Evolutionary conservation across 2,888 invertebrate species (phyloP).

Genomic region (Hemaris fuciformis): DNA sequence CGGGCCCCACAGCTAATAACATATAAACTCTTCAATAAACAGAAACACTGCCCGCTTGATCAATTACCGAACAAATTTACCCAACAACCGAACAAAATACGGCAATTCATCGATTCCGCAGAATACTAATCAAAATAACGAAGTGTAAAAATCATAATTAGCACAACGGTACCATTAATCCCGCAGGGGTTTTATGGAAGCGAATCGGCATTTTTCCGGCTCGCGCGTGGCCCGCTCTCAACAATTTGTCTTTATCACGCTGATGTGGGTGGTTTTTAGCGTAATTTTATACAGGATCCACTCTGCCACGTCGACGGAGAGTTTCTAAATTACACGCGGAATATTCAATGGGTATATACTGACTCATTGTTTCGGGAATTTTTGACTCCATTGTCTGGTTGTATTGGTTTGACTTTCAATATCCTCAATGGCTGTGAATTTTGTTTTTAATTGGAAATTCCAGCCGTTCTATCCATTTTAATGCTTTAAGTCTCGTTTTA

Average conservation of each 20-base stretch:
- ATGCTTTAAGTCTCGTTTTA: too few relatives aligned
- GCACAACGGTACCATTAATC: background rate
- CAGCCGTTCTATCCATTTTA: too few relatives aligned
- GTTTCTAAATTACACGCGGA: slow-evolving; percentile 33
- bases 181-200: background rate
- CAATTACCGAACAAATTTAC: background rate
- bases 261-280: slow-evolving; percentile 23
- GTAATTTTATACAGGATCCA: slow-evolving; percentile 28
- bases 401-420: background rate
- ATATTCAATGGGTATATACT: slow-evolving; percentile 28
- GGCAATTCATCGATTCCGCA: background rate
- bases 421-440: background rate
- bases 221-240: slow-evolving; percentile 16
- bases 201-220: slow-evolving; percentile 24
- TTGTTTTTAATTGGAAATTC: too few relatives aligned
- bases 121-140: background rate
- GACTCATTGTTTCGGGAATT: background rate
- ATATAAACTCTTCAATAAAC: background rate
- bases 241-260: slow-evolving; percentile 27
- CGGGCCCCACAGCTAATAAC: too few relatives aligned
- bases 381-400: background rate
- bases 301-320: slow-evolving; percentile 20
- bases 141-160: slow-evolving; percentile 2
- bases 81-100: background rate
- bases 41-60: background rate